Base-by-base conservation (phyloP, 1,140 invertebrate genomes). In the Drosophila orena region DNA sequence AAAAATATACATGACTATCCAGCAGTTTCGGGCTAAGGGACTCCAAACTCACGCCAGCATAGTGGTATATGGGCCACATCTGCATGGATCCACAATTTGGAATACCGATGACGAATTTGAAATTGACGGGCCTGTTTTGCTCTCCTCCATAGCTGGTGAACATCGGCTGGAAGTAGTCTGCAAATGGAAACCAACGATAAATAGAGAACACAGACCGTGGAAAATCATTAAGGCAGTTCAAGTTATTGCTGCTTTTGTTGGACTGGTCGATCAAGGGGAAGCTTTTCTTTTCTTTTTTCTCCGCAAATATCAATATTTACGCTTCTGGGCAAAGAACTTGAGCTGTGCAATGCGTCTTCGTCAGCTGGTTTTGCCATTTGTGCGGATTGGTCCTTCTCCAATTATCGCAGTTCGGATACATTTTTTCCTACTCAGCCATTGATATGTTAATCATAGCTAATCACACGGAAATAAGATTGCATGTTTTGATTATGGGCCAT, bases 31-130 rank as follows among this genome's bases (percentile, higher is more conserved):
- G 12, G 0, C 1, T 3, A 7, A 17, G 42, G 15, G 30, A 15
- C 22, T 7, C 24, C 0, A 0, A 1, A 55, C 79, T 79, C 71
- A 91, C 92, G 10, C 93, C 93, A 2, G 91, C 80, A 85, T 95
- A 95, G 90, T 96, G 94, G 80, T 95, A 96, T 69, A 97, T 95
- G 4, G 95, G 93, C 94, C 96, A 96, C 85, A 94, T 94, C 85
- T 96, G 95, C 93, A 92, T 95, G 77, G 92, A 94, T 69, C 94
- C 94, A 93, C 96, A 97, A 49, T 94, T 94, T 4, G 96, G 96
- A 58, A 94, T 91, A 10, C 96, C 96, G 56, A 94, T 94, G 34
- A 94, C 91, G 79, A 95, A 94, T 55, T 91, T 91, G 34, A 74
- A 91, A 11, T 57, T 35, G 46, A 90, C 75, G 20, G 40, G 50